Conservation (phyloP, 2,888 invertebrate genomes). For the Sthenelais limicola region DNA sequence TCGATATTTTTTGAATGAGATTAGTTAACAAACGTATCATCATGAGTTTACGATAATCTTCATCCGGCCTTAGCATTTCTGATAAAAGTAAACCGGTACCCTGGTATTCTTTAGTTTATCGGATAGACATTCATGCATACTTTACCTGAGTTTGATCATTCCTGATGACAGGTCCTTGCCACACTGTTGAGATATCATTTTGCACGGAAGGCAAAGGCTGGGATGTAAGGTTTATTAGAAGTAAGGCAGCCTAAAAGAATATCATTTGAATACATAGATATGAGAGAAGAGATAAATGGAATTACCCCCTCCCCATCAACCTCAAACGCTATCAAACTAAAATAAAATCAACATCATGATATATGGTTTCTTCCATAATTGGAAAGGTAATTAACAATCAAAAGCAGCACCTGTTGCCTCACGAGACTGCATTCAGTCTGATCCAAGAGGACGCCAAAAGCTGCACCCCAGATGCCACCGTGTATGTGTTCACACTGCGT, state of each 20-base stretch:
- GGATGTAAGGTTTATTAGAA: conserved; percentile 67
- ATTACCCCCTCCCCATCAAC: too few species aligned
- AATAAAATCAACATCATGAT: too few species aligned
- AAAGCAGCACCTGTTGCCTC: conserved; percentile 69
- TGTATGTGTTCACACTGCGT: conserved; percentile 68
- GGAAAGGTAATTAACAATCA: too few species aligned
- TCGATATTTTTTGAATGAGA: background rate
- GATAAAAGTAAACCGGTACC: too few species aligned
- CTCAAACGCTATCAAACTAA: too few species aligned
- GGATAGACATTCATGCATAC: too few species aligned
- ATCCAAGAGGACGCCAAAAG: conserved; percentile 68
- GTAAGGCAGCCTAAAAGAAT: conserved; percentile 61
- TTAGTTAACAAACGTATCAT: background rate
- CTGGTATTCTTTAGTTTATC: too few species aligned
- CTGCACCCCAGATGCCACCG: conserved; percentile 70
- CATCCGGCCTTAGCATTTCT: too few species aligned
- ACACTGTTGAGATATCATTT: conserved; percentile 53
- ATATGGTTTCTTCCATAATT: too few species aligned
- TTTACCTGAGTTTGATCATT: conserved; percentile 65
- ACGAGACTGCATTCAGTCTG: conserved; percentile 70
- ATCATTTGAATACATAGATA: too few species aligned
- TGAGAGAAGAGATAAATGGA: too few species aligned
- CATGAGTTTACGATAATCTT: too few species aligned
- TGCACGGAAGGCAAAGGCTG: conserved; percentile 62
- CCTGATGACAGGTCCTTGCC: conserved; percentile 67